These are phyloP conservation scores for Eueremaeus valkanovi DNA, from an alignment of 2,888 invertebrate genomes.

Conservation along the genomic window DNA sequence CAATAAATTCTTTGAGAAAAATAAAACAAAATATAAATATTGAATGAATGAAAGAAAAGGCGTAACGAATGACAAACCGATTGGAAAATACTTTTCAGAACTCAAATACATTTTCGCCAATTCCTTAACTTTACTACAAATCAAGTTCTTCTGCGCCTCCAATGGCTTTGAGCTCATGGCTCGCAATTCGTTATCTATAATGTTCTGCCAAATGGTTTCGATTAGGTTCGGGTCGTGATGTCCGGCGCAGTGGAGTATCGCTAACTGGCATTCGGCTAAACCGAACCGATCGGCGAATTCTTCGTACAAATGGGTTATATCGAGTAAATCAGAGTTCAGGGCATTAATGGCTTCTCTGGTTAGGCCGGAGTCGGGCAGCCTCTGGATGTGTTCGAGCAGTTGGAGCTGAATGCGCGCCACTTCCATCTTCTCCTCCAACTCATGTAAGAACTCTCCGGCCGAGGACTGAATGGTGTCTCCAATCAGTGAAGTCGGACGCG, in stretches of 20 bases:
- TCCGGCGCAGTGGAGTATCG: constrained; percentile 90
- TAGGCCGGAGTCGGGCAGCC: constrained; percentile 52
- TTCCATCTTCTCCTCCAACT: constrained; percentile 88
- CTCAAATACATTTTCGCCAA: constrained; percentile 73
- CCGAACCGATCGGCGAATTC: constrained; percentile 86
- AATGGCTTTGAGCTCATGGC: constrained; percentile 40
- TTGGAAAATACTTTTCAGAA: constrained; percentile 80
- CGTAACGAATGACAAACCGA: constrained; percentile 60
- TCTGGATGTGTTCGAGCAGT: constrained; percentile 65
- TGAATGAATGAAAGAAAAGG: background rate
- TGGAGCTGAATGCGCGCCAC: constrained; percentile 55
- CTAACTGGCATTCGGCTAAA: constrained; percentile 87
- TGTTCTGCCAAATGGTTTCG: constrained; percentile 85
- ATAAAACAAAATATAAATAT: too few relatives aligned
- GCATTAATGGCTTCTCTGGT: constrained; percentile 61
- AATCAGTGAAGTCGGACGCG: constrained; percentile 59
- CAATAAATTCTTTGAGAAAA: constrained; percentile 51
- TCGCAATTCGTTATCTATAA: constrained; percentile 57
- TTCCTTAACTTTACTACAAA: constrained; percentile 64
- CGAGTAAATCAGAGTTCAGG: constrained; percentile 74
- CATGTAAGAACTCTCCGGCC: constrained; percentile 71
- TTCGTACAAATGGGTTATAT: constrained; percentile 82
- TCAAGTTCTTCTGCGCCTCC: constrained; percentile 55
- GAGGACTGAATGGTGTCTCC: constrained; percentile 40
- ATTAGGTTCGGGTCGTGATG: constrained; percentile 82